These are phyloP conservation scores for Saccostrea glomerata DNA, from an alignment of 1,140 invertebrate species.

Conservation along the genomic window DNA sequence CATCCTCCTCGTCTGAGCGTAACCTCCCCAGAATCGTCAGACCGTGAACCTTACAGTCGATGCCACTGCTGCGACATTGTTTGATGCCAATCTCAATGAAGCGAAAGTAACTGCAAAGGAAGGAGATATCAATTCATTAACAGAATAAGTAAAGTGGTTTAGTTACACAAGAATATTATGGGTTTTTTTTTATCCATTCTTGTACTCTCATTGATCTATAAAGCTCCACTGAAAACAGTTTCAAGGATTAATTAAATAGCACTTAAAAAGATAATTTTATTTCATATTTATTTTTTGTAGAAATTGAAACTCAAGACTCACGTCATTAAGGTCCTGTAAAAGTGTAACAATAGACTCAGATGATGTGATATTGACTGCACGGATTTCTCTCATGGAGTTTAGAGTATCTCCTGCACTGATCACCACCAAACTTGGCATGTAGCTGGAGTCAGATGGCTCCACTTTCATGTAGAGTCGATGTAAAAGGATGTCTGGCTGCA, in stretches of 20 bases:
- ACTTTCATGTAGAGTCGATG: conserved; percentile 90
- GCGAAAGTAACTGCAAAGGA: conserved; percentile 85
- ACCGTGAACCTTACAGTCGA: conserved; percentile 94
- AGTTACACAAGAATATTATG: conserved; percentile 83
- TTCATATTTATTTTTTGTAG: conserved; percentile 73
- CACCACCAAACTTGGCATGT: conserved; percentile 91
- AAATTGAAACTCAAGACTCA: conserved; percentile 56
- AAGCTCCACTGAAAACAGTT: no score
- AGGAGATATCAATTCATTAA: no score
- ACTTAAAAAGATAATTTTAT: no score
- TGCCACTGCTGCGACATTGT: conserved; percentile 94
- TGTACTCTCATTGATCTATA: no score
- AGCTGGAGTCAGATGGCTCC: conserved; percentile 89
- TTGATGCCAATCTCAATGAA: conserved; percentile 94
- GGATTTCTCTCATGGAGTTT: conserved; percentile 84
- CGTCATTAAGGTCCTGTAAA: conserved; percentile 85
- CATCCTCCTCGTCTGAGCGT: conserved; percentile 81
- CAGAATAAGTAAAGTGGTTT: no score
- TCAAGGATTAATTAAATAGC: no score
- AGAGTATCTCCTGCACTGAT: conserved; percentile 88
- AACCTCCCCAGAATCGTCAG: conserved; percentile 88
- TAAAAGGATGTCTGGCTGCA: conserved; percentile 90
- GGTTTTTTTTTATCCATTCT: conserved; percentile 78
- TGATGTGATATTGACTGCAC: conserved; percentile 83
- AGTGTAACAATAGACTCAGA: conserved; percentile 82